phyloP scores from a whole-genome alignment of 2,888 invertebrate species.

The Coleophora deauratella region DNA sequence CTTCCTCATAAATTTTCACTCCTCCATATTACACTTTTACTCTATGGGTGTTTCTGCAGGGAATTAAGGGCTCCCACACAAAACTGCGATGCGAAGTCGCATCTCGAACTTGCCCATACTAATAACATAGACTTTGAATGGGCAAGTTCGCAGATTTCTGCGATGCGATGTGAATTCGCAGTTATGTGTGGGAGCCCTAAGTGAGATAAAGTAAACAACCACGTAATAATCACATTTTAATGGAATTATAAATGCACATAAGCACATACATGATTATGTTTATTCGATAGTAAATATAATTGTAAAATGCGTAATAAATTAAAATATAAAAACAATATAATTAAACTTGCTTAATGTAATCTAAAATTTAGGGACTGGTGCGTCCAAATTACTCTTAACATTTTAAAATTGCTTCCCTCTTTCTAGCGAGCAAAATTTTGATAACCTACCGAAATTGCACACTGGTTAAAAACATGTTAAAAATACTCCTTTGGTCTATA shows the following conservation, averaged over 20 bases:
- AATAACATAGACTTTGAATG: too few relatives aligned
- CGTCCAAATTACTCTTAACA: conserved; percentile 43
- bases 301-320: conserved; percentile 60
- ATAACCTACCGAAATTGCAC: conserved; percentile 26
- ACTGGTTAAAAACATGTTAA: conserved; percentile 15
- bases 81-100: too few relatives aligned
- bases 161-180: too few relatives aligned
- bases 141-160: too few relatives aligned
- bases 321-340: conserved; percentile 38
- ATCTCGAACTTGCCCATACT: too few relatives aligned
- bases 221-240: conserved; percentile 69
- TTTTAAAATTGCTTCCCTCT: conserved; percentile 26
- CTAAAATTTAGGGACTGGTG: conserved; percentile 63
- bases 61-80: too few relatives aligned
- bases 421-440: conserved; percentile 19
- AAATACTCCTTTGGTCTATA: conserved; percentile 1
- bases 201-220: conserved; percentile 24
- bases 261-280: conserved; percentile 59
- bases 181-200: too few relatives aligned
- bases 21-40: too few relatives aligned
- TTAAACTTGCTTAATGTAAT: conserved; percentile 43
- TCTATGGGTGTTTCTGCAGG: too few relatives aligned
- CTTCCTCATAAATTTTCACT: too few relatives aligned
- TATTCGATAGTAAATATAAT: conserved; percentile 55
- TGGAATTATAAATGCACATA: conserved; percentile 68